Conservation (phyloP, 2,797 vertebrate species). For the Notolepis coatsorum region DNA sequence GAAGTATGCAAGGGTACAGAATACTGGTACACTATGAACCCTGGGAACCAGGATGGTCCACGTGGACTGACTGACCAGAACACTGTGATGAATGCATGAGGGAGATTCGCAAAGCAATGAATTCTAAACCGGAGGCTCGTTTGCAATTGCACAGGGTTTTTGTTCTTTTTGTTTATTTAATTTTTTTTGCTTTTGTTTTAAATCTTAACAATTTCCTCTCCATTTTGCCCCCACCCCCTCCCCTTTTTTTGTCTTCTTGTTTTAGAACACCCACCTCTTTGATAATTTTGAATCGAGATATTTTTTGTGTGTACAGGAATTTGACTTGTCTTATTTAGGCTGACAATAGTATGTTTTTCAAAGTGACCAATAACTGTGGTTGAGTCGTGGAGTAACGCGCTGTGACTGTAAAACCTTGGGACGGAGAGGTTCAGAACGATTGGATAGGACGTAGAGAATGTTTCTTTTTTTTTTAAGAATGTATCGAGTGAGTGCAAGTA, state of each 20-base stretch:
- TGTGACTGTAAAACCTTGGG: conserved; percentile 44
- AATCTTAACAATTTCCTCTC: conserved; percentile 12
- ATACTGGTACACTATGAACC: conserved; percentile 43
- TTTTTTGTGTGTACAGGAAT: conserved; percentile 49
- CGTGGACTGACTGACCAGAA: conserved; percentile 57
- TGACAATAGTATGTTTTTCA: conserved; percentile 42
- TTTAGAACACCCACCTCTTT: conserved; percentile 45
- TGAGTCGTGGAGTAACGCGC: conserved; percentile 53
- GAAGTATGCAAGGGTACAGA: conserved; percentile 33
- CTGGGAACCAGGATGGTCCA: conserved; percentile 45
- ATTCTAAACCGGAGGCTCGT: conserved; percentile 43
- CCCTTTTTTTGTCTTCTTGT: conserved; percentile 30
- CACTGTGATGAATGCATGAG: conserved; percentile 70
- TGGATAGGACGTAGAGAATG: conserved; percentile 1
- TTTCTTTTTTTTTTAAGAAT: conserved; percentile 37
- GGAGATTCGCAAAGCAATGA: conserved; percentile 24
- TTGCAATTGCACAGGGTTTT: conserved; percentile 57
- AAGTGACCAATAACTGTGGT: conserved; percentile 76
- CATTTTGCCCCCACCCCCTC: too few relatives aligned
- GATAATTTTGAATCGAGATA: conserved; percentile 36
- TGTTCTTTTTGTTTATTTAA: conserved; percentile 19
- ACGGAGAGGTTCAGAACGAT: not conserved
- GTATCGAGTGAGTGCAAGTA: conserved; percentile 20
- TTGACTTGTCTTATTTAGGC: conserved; percentile 48
- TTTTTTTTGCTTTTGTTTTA: conserved; percentile 14